Conservation (phyloP, 1,140 invertebrate genomes). For the Apis mellifera region DNA sequence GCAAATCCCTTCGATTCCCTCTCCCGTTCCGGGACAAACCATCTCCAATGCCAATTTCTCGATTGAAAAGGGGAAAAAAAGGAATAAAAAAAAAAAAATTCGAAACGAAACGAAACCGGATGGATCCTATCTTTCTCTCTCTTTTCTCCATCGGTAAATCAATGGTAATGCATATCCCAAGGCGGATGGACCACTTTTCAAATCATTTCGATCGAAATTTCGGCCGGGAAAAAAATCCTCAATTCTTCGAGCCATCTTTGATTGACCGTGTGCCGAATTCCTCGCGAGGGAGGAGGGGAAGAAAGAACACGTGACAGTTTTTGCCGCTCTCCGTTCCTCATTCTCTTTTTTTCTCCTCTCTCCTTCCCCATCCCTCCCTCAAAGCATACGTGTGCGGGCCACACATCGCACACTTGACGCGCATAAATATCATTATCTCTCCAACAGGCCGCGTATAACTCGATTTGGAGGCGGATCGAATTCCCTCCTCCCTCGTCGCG, state of each 20-base stretch:
- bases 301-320: constrained; percentile 37
- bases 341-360: background rate
- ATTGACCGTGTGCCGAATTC: background rate
- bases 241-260: constrained; percentile 7
- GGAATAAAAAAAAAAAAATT: no score
- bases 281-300: constrained; percentile 10
- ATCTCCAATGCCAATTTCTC: background rate
- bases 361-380: no score
- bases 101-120: background rate
- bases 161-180: background rate
- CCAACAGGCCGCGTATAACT: constrained; percentile 65
- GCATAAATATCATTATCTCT: constrained; percentile 73
- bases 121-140: background rate
- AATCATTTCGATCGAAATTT: constrained; percentile 10
- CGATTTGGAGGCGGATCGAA: constrained; percentile 63
- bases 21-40: no score
- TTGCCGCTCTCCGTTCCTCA: background rate
- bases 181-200: background rate
- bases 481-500: constrained; percentile 1
- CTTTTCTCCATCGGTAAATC: background rate
- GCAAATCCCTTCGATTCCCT: background rate
- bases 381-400: constrained; percentile 45
- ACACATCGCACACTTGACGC: constrained; percentile 66
- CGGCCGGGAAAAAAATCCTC: constrained; percentile 15
- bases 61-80: background rate